Evolutionary conservation across 2,797 vertebrate genomes (phyloP).

Genomic region (Coluber constrictor): DNA sequence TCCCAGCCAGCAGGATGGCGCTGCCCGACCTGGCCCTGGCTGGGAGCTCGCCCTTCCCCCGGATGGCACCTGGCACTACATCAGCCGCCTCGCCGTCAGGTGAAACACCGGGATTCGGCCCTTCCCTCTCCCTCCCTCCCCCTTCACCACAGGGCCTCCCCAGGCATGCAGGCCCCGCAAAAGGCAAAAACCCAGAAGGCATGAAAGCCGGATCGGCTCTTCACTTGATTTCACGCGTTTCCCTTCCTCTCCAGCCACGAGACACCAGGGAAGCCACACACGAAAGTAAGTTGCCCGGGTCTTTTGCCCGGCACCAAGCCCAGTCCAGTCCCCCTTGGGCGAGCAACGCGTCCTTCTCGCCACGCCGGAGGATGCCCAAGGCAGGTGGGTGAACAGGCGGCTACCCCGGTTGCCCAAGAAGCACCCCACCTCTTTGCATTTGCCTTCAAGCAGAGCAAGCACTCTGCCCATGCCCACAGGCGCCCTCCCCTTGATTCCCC

Average conservation of each 20-base stretch:
- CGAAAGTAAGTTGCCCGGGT: background rate
- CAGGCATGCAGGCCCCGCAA: background rate
- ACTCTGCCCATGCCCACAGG: too few species aligned
- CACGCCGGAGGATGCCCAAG: too few species aligned
- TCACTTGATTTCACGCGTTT: background rate
- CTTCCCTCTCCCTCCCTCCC: too few species aligned
- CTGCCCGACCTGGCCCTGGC: background rate
- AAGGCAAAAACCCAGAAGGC: too few species aligned
- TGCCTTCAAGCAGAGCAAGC: background rate
- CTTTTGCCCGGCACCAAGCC: background rate
- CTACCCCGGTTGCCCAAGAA: too few species aligned
- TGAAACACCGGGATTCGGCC: accelerated
- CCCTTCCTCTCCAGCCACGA: background rate
- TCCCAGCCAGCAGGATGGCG: background rate
- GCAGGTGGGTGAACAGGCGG: too few species aligned
- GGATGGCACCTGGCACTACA: background rate
- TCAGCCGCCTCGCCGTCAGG: background rate
- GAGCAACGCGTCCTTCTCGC: background rate
- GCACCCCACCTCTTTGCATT: background rate
- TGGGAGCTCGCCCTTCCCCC: background rate
- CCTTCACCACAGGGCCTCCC: too few species aligned
- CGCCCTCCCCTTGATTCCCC: accelerated
- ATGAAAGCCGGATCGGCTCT: background rate
- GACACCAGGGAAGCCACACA: background rate
- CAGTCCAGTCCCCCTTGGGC: background rate